Evolutionary conservation across 2,888 invertebrate genomes (phyloP).

Genomic region (Diploptera punctata): DNA sequence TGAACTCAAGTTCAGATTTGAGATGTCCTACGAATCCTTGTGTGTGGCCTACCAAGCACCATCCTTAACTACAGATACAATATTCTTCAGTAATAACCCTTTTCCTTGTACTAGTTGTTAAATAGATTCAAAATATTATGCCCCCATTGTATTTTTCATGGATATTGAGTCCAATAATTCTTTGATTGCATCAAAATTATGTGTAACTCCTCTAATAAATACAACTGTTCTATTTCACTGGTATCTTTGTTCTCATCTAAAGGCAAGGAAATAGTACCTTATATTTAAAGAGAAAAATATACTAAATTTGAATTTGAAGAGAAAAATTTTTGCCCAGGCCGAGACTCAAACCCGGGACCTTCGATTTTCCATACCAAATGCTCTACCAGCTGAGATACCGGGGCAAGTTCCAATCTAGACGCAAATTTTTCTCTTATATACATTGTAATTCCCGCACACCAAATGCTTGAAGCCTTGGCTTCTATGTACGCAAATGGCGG

Average conservation of each 20-base stretch:
- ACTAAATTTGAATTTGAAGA: too few relatives aligned
- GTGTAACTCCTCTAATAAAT: not conserved
- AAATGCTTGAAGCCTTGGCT: too few relatives aligned
- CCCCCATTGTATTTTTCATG: not conserved
- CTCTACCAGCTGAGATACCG: too few relatives aligned
- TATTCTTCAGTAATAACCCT: not conserved
- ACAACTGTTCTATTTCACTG: not conserved
- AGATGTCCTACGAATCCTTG: not conserved
- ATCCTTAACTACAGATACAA: not conserved
- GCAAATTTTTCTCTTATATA: too few relatives aligned
- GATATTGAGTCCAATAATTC: not conserved
- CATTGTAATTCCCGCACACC: too few relatives aligned
- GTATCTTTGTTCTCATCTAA: not conserved
- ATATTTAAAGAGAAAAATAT: too few relatives aligned
- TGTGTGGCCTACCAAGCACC: not conserved
- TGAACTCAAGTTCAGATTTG: not conserved
- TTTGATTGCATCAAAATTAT: not conserved
- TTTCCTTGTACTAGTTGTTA: not conserved
- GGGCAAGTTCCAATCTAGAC: too few relatives aligned
- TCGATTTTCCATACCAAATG: too few relatives aligned
- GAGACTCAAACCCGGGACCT: too few relatives aligned
- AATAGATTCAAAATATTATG: not conserved
- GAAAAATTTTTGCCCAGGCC: too few relatives aligned
- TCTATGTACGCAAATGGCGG: too few relatives aligned
- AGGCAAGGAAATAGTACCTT: not conserved